Conservation (phyloP, 2,113 vertebrate genomes). For the Anarrhichthys ocellatus region DNA sequence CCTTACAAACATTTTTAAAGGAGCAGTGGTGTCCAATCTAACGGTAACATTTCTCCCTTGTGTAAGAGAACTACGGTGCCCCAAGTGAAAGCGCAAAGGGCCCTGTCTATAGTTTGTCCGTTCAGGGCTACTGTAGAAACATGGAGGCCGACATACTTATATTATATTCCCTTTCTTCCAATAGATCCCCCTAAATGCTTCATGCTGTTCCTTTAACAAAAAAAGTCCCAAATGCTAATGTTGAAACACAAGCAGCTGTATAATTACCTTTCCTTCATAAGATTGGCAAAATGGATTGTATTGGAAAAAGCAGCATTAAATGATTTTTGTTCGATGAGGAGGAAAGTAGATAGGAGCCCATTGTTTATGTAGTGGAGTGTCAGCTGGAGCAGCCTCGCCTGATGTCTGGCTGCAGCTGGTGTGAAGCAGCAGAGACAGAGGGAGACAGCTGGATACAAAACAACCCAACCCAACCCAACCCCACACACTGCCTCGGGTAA, state of each 20-base stretch:
- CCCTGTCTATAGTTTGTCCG: not conserved
- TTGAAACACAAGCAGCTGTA: not conserved
- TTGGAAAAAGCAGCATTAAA: not conserved
- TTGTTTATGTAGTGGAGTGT: constrained; percentile 82
- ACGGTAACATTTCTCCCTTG: too few species aligned
- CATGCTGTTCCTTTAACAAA: not conserved
- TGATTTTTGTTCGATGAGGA: constrained; percentile 11
- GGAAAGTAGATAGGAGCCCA: constrained; percentile 51
- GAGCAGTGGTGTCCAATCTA: not conserved
- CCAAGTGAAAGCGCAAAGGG: not conserved
- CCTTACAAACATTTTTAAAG: not conserved
- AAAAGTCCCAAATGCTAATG: not conserved
- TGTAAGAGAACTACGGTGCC: too few species aligned
- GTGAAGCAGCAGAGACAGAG: constrained; percentile 62
- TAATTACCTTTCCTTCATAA: not conserved
- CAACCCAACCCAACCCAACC: not conserved
- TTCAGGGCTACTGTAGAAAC: not conserved
- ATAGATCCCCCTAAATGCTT: not conserved
- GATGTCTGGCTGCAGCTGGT: constrained; percentile 93
- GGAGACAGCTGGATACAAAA: constrained; percentile 77
- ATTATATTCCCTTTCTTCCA: not conserved
- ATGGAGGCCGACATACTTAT: not conserved
- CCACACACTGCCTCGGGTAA: constrained; percentile 13
- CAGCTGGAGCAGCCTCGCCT: constrained; percentile 87
- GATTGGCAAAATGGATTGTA: too few species aligned